Base-by-base conservation (phyloP, 2,797 vertebrate genomes). In the Spinibarbus caldwelli region DNA sequence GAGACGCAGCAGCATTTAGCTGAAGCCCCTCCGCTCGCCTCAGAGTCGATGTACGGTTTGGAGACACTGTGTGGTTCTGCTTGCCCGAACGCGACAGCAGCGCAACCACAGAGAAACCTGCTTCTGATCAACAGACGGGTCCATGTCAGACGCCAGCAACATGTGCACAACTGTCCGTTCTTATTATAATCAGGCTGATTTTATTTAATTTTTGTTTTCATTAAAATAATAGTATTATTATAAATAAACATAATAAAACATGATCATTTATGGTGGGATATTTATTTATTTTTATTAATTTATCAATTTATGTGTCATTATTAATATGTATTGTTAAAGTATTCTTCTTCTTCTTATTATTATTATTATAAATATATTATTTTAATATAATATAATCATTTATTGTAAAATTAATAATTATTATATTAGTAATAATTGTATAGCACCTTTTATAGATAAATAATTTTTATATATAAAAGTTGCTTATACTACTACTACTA, bases 1-100 rank as follows among this genome's bases (percentile, higher is more conserved):
- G 67, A 86, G 87, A 89, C 88, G 5, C 31, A 82, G 49, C 14
- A 78, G 38, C 15, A 21, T 19, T 49, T 12, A 52, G 47, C 14
- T 34, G 11, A n/a, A n/a, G n/a, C n/a, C n/a, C n/a, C 29, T 21
- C 1, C 1, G 21, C 21, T 70, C 45, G 5, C 8, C 49, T 45
- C 62, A 83, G 54, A 78, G 75, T 36, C 47, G 12, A 17, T 78
- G 67, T 38, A 57, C 14, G 83, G 47, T 78, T 38, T 38, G 38
- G 7, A 38, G 9, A 38, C 36, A 1, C 12, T 26, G 41, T 77
- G 72, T 29, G 43, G 7, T 86, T 88, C 36, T 82, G 52, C 70
- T 80, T n/a, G 10, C 8, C 43, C 49, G 49, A 85, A 54, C n/a
- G 34, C 36, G 17, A 85, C 68, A 67, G 62, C 49, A 70, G 47